Evolutionary conservation across 2,888 invertebrate species (phyloP), one percentile per base, ranked within the genome.

Genomic region (Idaea biselata): DNA sequence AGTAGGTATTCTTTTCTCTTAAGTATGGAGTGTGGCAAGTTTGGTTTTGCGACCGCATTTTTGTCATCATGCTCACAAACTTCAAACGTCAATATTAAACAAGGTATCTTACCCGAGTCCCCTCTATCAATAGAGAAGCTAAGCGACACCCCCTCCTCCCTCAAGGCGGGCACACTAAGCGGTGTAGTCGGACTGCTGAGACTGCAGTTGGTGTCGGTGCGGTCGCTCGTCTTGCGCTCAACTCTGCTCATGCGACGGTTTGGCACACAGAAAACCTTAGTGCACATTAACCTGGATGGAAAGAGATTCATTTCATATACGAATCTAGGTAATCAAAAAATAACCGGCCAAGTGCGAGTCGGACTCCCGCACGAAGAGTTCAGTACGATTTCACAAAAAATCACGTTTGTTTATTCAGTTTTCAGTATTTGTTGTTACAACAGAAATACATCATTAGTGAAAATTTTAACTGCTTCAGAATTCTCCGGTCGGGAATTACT

Each of bases 221-320:
- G 59, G 16, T 82, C 82, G 53, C 77, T 76, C 5, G 73, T 65
- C 69, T 81, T 86, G 3, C 86, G 75, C 6, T 86, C 86, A 54
- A 67, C 76, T 0, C 84, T 77, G 64, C 83, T 87, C 53, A 84
- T 73, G 16, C 73, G 82, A 11, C 83, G 83, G 14, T 86, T 78
- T 3, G 94, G 94, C 69, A 94, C 93, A 66, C 93, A 89, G 78
- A 94, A 94, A 16, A 94, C 93, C 83, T 94, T 94, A 0, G 94
- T 94, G 81, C 94, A 94, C 83, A 94, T 89, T 71, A 93, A 82
- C 80, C 93, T 93, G 71, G 7, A 2, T n/a, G 4, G 16, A 16
- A n/a, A 44, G 44, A 44, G 14, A 33, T 33, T 11, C 14, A 44
- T 14, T 44, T 44, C 7, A 14, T 44, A 44, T 8, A 44, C 44